Conservation (phyloP, 2,888 invertebrate species). For the Syrista parreyssii region DNA sequence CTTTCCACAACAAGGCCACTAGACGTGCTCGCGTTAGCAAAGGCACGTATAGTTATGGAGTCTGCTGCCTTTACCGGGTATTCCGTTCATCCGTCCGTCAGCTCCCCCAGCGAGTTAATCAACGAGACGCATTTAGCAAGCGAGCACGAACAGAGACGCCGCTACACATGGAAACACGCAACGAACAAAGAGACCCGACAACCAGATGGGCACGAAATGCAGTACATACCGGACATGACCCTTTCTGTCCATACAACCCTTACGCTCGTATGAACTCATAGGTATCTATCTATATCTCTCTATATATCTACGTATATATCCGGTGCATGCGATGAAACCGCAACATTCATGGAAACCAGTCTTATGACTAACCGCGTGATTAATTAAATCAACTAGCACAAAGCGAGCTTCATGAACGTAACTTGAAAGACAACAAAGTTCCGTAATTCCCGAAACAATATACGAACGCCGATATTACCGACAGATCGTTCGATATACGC, state of each 20-base stretch:
- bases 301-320: no score
- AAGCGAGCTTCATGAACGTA: not conserved
- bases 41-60: constrained; percentile 30
- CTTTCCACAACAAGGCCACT: constrained; percentile 19
- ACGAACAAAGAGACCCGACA: not conserved
- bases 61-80: constrained; percentile 23
- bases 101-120: constrained; percentile 49
- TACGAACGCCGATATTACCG: not conserved
- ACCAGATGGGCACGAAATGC: not conserved
- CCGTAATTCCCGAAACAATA: not conserved
- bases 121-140: constrained; percentile 47
- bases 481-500: not conserved
- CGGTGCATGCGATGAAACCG: not conserved
- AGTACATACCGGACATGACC: not conserved
- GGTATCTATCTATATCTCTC: not conserved
- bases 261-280: not conserved
- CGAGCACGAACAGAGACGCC: constrained; percentile 15
- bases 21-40: constrained; percentile 13
- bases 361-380: not conserved
- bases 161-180: not conserved
- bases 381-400: not conserved
- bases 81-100: constrained; percentile 36
- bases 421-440: not conserved
- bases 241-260: not conserved
- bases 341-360: not conserved